These are phyloP conservation scores for Agelas oroides DNA, from an alignment of 37 sponge, comb jelly and placozoan genomes.

Conservation along the genomic window DNA sequence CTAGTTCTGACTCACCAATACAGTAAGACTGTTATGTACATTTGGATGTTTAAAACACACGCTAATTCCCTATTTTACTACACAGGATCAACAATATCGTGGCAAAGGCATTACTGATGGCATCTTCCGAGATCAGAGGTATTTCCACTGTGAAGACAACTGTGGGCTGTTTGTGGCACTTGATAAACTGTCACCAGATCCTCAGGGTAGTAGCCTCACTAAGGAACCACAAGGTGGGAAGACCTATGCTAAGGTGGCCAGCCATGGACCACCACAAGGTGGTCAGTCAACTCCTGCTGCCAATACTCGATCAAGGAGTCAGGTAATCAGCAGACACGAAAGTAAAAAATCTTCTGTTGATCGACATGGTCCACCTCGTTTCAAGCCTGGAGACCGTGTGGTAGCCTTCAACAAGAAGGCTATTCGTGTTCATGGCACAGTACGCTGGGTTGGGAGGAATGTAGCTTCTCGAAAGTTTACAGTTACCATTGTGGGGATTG, in stretches of 20 bases:
- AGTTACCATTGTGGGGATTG: background rate
- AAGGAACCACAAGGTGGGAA: too few species aligned
- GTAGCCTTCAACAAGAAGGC: background rate
- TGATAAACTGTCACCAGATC: background rate
- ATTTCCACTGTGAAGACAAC: conserved; percentile 56
- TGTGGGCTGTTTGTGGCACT: conserved; percentile 53
- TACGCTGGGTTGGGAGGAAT: conserved; percentile 17
- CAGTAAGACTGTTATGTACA: too few species aligned
- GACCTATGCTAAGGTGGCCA: too few species aligned
- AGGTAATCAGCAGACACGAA: too few species aligned
- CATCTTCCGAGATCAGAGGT: conserved; percentile 16
- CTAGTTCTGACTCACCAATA: too few species aligned
- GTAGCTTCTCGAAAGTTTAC: too few species aligned
- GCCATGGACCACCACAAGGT: too few species aligned
- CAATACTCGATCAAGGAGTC: too few species aligned
- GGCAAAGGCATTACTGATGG: conserved; percentile 35
- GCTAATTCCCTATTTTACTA: too few species aligned
- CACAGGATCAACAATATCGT: conserved; percentile 19
- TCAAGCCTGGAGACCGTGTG: background rate
- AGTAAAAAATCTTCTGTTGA: background rate
- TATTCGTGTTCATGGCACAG: background rate
- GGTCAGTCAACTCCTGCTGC: too few species aligned
- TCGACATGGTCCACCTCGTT: background rate
- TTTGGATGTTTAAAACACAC: too few species aligned
- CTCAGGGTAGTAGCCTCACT: too few species aligned